Evolutionary conservation across 2,113 vertebrate genomes (phyloP).

Genomic region (Prionailurus viverrinus): DNA sequence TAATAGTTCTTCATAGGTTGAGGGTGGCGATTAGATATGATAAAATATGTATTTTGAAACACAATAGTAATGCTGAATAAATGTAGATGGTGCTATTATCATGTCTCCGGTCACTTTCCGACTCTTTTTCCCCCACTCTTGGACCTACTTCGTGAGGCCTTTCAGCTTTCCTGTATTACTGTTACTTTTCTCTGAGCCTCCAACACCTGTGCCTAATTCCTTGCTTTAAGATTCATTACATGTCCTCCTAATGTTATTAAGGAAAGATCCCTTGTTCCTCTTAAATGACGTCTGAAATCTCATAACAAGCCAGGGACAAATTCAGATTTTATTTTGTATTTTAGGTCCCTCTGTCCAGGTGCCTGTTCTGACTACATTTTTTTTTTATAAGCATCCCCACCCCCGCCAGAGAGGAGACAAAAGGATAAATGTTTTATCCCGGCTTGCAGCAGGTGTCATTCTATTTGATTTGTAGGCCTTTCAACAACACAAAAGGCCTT

Average conservation of each 20-base stretch:
- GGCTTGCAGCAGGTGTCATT: constrained; percentile 58
- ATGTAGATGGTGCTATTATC: background rate
- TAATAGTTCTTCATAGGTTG: background rate
- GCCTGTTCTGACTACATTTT: background rate
- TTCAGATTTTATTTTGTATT: constrained; percentile 47
- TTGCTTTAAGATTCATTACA: background rate
- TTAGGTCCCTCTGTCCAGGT: constrained; percentile 30
- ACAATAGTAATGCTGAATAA: background rate
- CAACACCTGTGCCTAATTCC: background rate
- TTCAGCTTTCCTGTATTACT: background rate
- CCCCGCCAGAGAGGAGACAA: background rate
- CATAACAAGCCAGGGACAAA: background rate
- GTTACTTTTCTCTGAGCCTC: background rate
- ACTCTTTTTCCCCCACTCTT: background rate
- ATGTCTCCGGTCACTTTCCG: constrained; percentile 14
- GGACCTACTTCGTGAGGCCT: background rate
- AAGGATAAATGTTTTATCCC: constrained; percentile 50
- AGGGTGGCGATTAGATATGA: background rate
- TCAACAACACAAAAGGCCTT: constrained; percentile 72
- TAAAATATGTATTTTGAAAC: background rate
- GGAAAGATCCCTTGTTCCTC: background rate
- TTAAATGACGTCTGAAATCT: constrained; percentile 43
- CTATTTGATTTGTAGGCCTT: constrained; percentile 58
- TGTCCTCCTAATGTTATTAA: constrained; percentile 7
- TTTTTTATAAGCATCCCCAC: background rate